Conservation (phyloP, 1,140 invertebrate genomes). For the Zaprionus camerounensis region DNA sequence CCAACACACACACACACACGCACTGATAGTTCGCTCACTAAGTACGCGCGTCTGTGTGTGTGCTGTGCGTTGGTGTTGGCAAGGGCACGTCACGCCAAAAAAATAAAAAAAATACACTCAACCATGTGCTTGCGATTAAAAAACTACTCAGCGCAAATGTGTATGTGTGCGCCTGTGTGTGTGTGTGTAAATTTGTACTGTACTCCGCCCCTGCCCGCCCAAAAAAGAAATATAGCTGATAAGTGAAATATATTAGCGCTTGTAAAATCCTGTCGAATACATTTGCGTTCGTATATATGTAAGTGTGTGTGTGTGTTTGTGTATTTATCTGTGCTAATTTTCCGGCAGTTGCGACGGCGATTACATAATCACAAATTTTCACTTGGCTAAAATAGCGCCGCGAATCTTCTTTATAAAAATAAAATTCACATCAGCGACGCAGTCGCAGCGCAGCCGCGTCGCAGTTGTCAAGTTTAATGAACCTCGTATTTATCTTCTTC, state of each 20-base stretch:
- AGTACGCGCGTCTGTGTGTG: conserved; percentile 25
- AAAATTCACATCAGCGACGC: conserved; percentile 51
- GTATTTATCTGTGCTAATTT: conserved; percentile 47
- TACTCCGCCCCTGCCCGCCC: not conserved
- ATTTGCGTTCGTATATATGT: not conserved
- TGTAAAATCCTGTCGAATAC: conserved; percentile 26
- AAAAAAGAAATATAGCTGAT: conserved; percentile 24
- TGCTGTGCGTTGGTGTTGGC: conserved; percentile 23
- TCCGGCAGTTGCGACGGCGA: conserved; percentile 33
- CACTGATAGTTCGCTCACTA: not conserved
- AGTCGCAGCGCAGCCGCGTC: conserved; percentile 31
- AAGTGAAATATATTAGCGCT: conserved; percentile 32
- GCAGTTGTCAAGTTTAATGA: conserved; percentile 62
- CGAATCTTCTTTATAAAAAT: conserved; percentile 71
- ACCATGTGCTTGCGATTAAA: conserved; percentile 74
- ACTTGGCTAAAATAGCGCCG: conserved; percentile 65
- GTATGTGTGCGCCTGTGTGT: not conserved
- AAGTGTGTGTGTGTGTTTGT: not conserved
- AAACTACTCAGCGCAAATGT: conserved; percentile 35
- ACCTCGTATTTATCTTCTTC: conserved; percentile 32
- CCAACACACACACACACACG: conserved; percentile 10
- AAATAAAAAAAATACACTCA: conserved; percentile 47
- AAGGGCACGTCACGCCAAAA: conserved; percentile 63
- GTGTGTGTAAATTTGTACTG: conserved; percentile 37
- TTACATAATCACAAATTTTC: conserved; percentile 72